These are phyloP conservation scores for Tenebrio molitor DNA, from an alignment of 1,140 invertebrate species.

Conservation along the genomic window DNA sequence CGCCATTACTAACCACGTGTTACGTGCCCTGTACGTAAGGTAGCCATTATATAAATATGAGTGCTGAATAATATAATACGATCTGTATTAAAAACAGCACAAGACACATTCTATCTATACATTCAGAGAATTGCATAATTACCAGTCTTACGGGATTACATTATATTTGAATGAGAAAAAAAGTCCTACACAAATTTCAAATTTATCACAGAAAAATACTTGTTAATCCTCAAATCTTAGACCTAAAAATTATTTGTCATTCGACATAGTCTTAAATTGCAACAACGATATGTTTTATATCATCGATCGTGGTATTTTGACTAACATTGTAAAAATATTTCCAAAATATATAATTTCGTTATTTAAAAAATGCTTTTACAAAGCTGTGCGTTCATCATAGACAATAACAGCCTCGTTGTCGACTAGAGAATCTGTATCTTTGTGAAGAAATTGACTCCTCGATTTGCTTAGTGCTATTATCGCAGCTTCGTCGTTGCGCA, in stretches of 20 bases:
- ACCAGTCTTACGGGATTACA: conserved; percentile 30
- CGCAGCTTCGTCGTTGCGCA: conserved; percentile 81
- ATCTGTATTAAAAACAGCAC: conserved; percentile 24
- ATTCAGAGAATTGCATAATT: conserved; percentile 13
- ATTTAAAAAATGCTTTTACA: conserved; percentile 66
- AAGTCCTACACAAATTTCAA: neutral
- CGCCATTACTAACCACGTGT: neutral
- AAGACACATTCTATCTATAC: conserved; percentile 13
- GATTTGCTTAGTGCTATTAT: conserved; percentile 82
- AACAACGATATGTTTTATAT: conserved; percentile 23
- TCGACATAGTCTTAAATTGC: conserved; percentile 23
- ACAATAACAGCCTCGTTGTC: conserved; percentile 81
- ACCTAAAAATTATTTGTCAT: conserved; percentile 44
- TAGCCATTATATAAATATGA: conserved; percentile 8
- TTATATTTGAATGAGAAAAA: conserved; percentile 6
- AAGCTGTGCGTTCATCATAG: conserved; percentile 80
- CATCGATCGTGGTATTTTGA: neutral
- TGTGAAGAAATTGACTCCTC: conserved; percentile 74
- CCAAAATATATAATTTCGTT: conserved; percentile 42
- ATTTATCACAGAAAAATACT: conserved; percentile 44
- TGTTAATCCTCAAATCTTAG: conserved; percentile 20
- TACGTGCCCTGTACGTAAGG: neutral
- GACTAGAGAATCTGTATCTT: conserved; percentile 72
- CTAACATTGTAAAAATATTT: conserved; percentile 26
- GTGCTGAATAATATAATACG: conserved; percentile 22